Evolutionary conservation across 1,140 invertebrate genomes (phyloP), one percentile per base, ranked within the genome.

Genomic region (Cydia fagiglandana): DNA sequence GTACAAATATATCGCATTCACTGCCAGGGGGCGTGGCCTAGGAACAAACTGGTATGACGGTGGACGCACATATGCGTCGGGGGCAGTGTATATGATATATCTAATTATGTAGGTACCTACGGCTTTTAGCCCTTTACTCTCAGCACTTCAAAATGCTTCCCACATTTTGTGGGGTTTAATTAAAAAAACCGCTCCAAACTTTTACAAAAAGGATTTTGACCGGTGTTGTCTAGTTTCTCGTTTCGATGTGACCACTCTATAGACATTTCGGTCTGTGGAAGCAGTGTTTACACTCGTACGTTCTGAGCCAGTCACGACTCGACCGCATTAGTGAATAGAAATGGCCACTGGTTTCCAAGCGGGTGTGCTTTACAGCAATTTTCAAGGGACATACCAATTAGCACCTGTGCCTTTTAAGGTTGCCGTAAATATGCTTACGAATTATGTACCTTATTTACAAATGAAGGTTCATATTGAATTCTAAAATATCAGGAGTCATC

Each of bases 221-320:
- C n/a, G 28, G 4, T n/a, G 13, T n/a, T 66, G 2, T 9, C 24
- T 10, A 24, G 4, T 64, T 13, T 13, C 3, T 17, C 2, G 34
- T 34, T 1, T n/a, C 28, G n/a, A 30, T 28, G 15, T 70, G 38
- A 45, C 15, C 66, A 12, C 1, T 41, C 66, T 41, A 10, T 20
- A 47, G 45, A 70, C 3, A 41, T 70, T 70, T 20, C n/a, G 13
- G 4, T 70, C 66, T 70, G 15, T 70, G 66, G 64, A 34, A 41
- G 38, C 76, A 81, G 80, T 83, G 79, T 80, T 84, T 79, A 80
- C 76, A 70, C 66, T 70, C 66, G 61, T 74, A 70, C 64, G 81
- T 83, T 82, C 80, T 76, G 79, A 80, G 81, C 84, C 82, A 80
- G 86, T 88, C 87, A 87, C 87, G 87, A 85, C 80, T 83, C 78